phyloP scores from a whole-genome alignment of 1,140 invertebrate species.

The Zaprionus capensis region DNA sequence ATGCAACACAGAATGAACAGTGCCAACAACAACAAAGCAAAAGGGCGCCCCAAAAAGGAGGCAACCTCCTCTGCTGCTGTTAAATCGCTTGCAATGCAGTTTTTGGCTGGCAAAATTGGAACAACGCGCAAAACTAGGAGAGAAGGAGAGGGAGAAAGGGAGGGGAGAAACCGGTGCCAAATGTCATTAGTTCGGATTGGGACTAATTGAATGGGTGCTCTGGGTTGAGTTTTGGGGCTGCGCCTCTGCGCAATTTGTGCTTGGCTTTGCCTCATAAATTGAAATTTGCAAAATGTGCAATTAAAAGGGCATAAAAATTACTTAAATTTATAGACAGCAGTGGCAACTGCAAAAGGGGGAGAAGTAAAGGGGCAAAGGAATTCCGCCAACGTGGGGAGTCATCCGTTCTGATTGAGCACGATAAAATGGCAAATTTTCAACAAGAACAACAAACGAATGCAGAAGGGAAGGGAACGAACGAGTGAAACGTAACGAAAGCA shows the following conservation, averaged over 20 bases:
- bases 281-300: slow-evolving; percentile 50
- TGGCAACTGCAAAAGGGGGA: no score
- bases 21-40: slow-evolving; percentile 5
- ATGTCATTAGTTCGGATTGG: slow-evolving; percentile 42
- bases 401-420: slow-evolving; percentile 15
- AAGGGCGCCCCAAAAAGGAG: slow-evolving; percentile 45
- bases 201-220: slow-evolving; percentile 44
- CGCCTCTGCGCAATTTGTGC: slow-evolving; percentile 20
- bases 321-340: slow-evolving; percentile 12
- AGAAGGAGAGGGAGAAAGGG: no score
- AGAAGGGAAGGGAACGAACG: not conserved
- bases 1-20: slow-evolving; percentile 48
- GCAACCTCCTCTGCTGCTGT: slow-evolving; percentile 3
- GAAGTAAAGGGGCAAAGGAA: not conserved
- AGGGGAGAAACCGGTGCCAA: slow-evolving; percentile 15
- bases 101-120: slow-evolving; percentile 29
- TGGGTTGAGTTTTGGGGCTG: not conserved
- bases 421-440: slow-evolving; percentile 2
- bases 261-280: slow-evolving; percentile 33
- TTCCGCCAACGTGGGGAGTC: slow-evolving; percentile 23
- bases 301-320: slow-evolving; percentile 51
- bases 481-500: slow-evolving; percentile 19
- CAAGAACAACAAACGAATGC: not conserved
- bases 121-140: slow-evolving; percentile 11
- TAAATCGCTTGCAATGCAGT: slow-evolving; percentile 27